phyloP scores from a whole-genome alignment of 2,797 vertebrate genomes.

The Chloroceryle amazona region DNA sequence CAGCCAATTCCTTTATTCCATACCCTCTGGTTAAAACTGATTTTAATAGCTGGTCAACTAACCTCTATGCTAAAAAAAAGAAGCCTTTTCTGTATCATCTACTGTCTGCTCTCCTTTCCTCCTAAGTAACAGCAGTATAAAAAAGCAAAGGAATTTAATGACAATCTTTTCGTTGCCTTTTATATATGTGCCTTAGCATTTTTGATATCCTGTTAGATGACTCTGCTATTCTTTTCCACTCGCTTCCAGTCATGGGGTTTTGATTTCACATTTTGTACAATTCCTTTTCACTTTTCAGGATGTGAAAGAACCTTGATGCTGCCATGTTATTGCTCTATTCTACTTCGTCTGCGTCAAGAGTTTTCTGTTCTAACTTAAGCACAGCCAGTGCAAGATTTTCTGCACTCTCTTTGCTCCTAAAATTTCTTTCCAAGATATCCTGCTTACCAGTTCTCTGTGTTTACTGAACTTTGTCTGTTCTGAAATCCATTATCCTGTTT shows the following conservation, averaged over 20 bases:
- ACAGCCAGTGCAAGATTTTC: neutral
- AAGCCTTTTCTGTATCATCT: neutral
- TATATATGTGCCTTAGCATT: neutral
- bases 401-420: neutral
- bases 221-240: neutral
- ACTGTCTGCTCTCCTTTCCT: neutral
- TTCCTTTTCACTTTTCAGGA: neutral
- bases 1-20: neutral
- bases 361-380: neutral
- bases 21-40: neutral
- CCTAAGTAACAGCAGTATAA: neutral
- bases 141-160: neutral
- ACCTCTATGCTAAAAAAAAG: neutral
- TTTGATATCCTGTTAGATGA: neutral
- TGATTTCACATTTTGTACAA: neutral
- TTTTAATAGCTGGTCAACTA: neutral
- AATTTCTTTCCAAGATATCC: neutral
- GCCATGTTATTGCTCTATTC: neutral
- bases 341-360: neutral
- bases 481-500: neutral
- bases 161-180: neutral
- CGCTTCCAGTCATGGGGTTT: neutral
- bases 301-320: neutral
- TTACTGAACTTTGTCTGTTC: neutral
- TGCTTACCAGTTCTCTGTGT: neutral